Evolutionary conservation across 2,113 vertebrate genomes (phyloP).

Genomic region (Pyrgilauda ruficollis): DNA sequence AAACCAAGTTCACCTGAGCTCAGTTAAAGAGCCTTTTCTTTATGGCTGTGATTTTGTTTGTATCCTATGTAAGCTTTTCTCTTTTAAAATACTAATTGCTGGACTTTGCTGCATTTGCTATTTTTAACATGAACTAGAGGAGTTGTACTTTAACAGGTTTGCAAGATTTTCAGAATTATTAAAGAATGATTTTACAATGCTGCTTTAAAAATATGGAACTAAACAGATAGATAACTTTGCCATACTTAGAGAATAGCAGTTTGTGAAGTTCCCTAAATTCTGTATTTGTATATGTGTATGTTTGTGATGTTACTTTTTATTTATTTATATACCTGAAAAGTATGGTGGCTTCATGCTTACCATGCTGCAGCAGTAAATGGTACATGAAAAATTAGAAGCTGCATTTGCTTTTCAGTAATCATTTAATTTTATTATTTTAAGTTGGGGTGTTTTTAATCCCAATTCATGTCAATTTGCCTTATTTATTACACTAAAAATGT

Average conservation of each 20-base stretch:
- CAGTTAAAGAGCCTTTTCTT: neutral
- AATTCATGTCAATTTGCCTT: neutral
- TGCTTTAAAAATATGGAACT: neutral
- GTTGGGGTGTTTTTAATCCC: neutral
- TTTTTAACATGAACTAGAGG: neutral
- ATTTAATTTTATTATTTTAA: neutral
- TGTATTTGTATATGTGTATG: neutral
- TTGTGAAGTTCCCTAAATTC: neutral
- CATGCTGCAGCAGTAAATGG: neutral
- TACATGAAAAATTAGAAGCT: neutral
- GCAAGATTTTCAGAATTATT: neutral
- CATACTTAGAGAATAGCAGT: neutral
- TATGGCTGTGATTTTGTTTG: neutral
- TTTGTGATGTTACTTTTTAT: neutral
- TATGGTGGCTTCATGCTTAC: neutral
- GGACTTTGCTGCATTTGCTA: neutral
- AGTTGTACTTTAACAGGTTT: neutral
- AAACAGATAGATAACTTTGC: neutral
- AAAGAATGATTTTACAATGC: neutral
- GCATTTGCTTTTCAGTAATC: neutral
- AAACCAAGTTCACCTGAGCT: neutral
- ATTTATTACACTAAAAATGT: neutral
- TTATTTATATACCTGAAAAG: neutral
- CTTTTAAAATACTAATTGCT: neutral
- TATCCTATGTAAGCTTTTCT: neutral